Base-by-base conservation (phyloP, 2,797 vertebrate genomes). In the Cuniculus paca region DNA sequence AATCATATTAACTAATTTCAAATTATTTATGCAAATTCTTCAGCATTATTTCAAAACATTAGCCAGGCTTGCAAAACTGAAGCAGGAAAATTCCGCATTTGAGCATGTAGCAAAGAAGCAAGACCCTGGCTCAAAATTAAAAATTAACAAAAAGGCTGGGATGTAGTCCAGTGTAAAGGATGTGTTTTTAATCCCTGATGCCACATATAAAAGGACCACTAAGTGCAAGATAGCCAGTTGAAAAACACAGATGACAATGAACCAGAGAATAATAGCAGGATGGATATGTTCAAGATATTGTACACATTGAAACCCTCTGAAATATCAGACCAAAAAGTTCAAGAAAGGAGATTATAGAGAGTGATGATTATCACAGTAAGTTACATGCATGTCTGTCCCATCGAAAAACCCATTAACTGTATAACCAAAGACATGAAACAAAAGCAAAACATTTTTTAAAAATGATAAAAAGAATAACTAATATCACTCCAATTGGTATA, bases 181-280 rank as follows among this genome's bases (percentile, higher is more conserved):
- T 26, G 5, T 74, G 70, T 11, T 45, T 74, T 74, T 45, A 26
- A 42, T 74, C 39, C 36, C 39, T 74, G 39, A 74, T 45, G 45
- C 24, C 22, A 11, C 70, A 74, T 14, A 74, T 74, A 26, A 42
- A 72, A 45, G 5, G 24, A 28, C 39, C 11, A 74, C 6, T 14
- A 74, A 42, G 19, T 80, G 17, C n/a, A 94, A 81, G 39, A 60
- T 48, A 31, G 13, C 72, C 63, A 65, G 65, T 28, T 96, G 68
- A 92, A 68, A 92, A 95, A 58, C 1, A 56, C 20, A 74, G 22
- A 58, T 83, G 45, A 9, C 26, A 95, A 90, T 80, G 90, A 83
- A 95, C 88, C 39, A 79, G 72, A 96, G 19, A 88, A 94, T 70
- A 92, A 74, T 63, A 96, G 19, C 5, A 7, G 72, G 13, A 31